These are phyloP conservation scores for Chymomyza costata DNA, from an alignment of 1,140 invertebrate genomes.

Conservation along the genomic window DNA sequence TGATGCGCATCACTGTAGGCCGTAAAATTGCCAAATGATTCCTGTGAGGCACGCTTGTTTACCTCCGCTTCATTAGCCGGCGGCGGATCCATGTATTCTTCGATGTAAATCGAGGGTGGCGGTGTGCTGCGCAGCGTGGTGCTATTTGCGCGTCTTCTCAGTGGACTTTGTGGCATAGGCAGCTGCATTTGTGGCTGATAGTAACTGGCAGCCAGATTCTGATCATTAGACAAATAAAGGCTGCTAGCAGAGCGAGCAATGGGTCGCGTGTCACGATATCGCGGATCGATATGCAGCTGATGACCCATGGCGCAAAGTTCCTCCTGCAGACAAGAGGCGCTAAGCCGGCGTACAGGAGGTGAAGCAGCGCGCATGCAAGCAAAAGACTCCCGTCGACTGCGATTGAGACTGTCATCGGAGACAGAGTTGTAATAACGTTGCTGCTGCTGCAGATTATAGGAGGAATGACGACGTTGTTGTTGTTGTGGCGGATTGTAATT, in stretches of 20 bases:
- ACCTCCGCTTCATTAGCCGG: slow-evolving; percentile 16
- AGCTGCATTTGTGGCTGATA: slow-evolving; percentile 14
- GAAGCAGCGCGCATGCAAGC: slow-evolving; percentile 57
- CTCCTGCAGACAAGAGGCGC: slow-evolving; percentile 70
- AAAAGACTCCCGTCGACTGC: slow-evolving; percentile 67
- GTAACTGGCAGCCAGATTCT: slow-evolving; percentile 35
- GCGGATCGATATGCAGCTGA: slow-evolving; percentile 70
- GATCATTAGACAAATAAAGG: slow-evolving; percentile 56
- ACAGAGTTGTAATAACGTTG: slow-evolving; percentile 59
- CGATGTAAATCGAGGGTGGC: slow-evolving; percentile 72
- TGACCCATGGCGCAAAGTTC: slow-evolving; percentile 65
- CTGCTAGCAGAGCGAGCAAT: slow-evolving; percentile 68
- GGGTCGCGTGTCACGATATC: slow-evolving; percentile 67
- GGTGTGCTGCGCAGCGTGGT: slow-evolving; percentile 46
- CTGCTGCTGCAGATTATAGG: slow-evolving; percentile 54
- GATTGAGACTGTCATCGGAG: slow-evolving; percentile 68
- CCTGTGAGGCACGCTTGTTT: slow-evolving; percentile 43
- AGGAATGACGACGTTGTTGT: slow-evolving; percentile 58
- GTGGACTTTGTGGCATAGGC: slow-evolving; percentile 40
- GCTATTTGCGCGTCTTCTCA: slow-evolving; percentile 33
- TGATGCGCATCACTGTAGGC: slow-evolving; percentile 64
- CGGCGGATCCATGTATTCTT: slow-evolving; percentile 69
- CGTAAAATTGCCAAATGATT: slow-evolving; percentile 60
- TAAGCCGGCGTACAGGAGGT: slow-evolving; percentile 59
- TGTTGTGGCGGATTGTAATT: slow-evolving; percentile 33